Evolutionary conservation across 1,140 invertebrate species (phyloP), one percentile per base, ranked within the genome.

Genomic region (Bilobella aurantiaca): DNA sequence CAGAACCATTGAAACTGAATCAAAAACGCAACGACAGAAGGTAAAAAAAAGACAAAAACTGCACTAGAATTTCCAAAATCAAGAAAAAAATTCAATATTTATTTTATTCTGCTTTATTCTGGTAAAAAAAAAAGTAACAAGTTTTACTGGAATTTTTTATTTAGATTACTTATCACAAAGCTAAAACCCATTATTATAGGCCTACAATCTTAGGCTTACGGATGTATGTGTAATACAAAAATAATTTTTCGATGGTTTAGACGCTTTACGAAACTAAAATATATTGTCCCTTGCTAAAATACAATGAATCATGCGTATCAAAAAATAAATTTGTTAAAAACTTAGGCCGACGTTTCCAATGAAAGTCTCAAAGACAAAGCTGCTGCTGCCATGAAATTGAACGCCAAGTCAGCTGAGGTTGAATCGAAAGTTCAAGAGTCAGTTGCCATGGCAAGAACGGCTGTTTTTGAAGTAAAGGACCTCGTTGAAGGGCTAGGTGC

Each of bases 401-500:
- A 64, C 37, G 61, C 70, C 5, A 74, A 76, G 28, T 75, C 78
- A 29, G 58, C 77, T 8, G 73, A 75, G 61, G 74, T 77, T 2
- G 76, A 78, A 65, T 69, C 75, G n/a, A 57, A 74, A 2, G 74
- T 80, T 12, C 58, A 74, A 30, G 73, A 75, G n/a, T 74, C 77
- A 31, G 74, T 74, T 47, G 63, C 56, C 18, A 64, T 71, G 58
- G 73, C 75, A 14, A 60, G 70, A 29, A 66, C 78, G 0, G 83
- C 85, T 0, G 84, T 92, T 2, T 74, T 77, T 0, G 84, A 88
- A 57, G 84, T 91, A 0, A 78, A 84, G 14, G 79, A 82, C 2
- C 74, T 91, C 2, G 84, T 86, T 1, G 79, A 82, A 28, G 84
- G 84, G 49, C 76, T 87, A 0, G 84, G 86, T 65, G 82, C 84